Evolutionary conservation across 2,797 vertebrate genomes (phyloP).

Genomic region (Podarcis siculus): DNA sequence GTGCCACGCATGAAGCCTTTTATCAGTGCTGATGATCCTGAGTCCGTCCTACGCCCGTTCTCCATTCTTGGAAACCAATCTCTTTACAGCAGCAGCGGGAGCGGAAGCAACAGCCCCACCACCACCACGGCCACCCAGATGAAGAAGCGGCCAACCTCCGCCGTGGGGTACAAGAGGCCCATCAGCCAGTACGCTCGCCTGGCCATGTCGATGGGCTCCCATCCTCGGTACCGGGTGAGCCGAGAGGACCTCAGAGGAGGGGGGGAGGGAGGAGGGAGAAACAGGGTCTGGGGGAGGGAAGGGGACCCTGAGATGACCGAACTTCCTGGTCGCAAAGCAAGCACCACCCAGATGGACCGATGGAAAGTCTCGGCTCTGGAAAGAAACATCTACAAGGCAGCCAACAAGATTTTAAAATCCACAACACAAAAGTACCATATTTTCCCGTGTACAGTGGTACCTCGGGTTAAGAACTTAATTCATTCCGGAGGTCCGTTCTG

Average conservation of each 20-base stretch:
- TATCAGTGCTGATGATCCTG: rapidly evolving
- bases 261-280: rapidly evolving
- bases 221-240: slow-evolving; percentile 91
- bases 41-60: rapidly evolving
- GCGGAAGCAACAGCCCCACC: not conserved
- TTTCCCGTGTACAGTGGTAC: too few relatives aligned
- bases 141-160: slow-evolving; percentile 90
- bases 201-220: slow-evolving; percentile 90
- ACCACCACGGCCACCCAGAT: slow-evolving; percentile 83
- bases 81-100: not conserved
- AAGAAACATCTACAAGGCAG: not conserved
- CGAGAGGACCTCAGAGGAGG: not conserved
- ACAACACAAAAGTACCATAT: not conserved
- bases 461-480: too few relatives aligned
- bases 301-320: too few relatives aligned
- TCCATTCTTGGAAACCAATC: not conserved
- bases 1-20: not conserved
- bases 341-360: not conserved
- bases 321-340: not conserved
- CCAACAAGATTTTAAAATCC: not conserved
- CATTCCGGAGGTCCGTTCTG: too few relatives aligned
- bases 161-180: slow-evolving; percentile 95
- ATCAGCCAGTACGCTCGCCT: slow-evolving; percentile 94
- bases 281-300: not conserved
- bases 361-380: not conserved